These are phyloP conservation scores for Hirtodrosophila histrioides DNA, from an alignment of 2,888 invertebrate genomes.

Conservation along the genomic window DNA sequence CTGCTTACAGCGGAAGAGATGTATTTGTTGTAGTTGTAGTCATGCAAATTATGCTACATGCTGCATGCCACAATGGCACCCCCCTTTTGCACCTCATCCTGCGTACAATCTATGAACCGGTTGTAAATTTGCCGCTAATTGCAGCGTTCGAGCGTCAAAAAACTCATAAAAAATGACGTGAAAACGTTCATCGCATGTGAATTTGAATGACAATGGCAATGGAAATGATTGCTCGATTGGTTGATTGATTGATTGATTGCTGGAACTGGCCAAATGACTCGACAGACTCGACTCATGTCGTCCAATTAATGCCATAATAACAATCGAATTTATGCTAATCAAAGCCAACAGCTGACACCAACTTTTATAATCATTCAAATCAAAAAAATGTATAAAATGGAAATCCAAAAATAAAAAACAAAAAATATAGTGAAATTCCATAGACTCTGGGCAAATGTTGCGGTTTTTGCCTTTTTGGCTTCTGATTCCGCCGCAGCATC, in stretches of 20 bases:
- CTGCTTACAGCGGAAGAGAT: conserved; percentile 18
- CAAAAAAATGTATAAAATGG: conserved; percentile 18
- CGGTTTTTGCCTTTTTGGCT: conserved; percentile 40
- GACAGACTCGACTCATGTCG: conserved; percentile 28
- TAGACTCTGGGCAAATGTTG: conserved; percentile 16
- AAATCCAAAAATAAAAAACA: conserved; percentile 19
- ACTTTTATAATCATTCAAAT: conserved; percentile 34
- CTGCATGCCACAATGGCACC: conserved; percentile 22
- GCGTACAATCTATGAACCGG: conserved; percentile 20
- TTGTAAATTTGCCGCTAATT: conserved; percentile 65
- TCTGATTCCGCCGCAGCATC: conserved; percentile 52
- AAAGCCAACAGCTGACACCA: conserved; percentile 35
- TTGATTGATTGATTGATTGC: conserved; percentile 52
- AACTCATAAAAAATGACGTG: conserved; percentile 49
- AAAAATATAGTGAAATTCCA: too few relatives aligned
- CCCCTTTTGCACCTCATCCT: not conserved
- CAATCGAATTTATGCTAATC: conserved; percentile 70
- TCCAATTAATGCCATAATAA: conserved; percentile 61
- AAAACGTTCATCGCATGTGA: conserved; percentile 36
- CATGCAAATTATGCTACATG: conserved; percentile 32
- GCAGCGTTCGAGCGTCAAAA: conserved; percentile 55
- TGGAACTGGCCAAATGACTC: conserved; percentile 50
- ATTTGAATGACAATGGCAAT: conserved; percentile 47
- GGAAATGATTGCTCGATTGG: conserved; percentile 19
- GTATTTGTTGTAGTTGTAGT: conserved; percentile 15